These are phyloP conservation scores for Cheilosia pagana DNA, from an alignment of 2,888 invertebrate genomes.

Conservation along the genomic window DNA sequence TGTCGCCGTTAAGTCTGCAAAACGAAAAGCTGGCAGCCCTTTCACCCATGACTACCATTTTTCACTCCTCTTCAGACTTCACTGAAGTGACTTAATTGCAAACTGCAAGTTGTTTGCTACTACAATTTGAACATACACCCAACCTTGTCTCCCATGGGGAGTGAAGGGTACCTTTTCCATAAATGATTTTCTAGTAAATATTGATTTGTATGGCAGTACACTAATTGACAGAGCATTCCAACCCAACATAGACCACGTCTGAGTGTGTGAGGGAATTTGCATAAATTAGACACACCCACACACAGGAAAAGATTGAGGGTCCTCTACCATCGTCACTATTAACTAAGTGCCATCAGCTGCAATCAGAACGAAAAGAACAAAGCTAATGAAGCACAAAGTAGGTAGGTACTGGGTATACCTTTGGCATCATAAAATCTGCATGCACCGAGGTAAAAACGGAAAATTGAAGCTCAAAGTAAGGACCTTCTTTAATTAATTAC, in stretches of 20 bases:
- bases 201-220: constrained; percentile 33
- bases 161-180: constrained; percentile 22
- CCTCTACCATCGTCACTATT: background rate
- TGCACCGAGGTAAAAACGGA: constrained; percentile 29
- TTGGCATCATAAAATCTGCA: constrained; percentile 1
- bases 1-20: background rate
- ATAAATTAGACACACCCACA: constrained; percentile 20
- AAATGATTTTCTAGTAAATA: constrained; percentile 55
- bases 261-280: constrained; percentile 30
- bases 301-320: background rate
- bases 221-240: constrained; percentile 53
- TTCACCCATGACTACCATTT: constrained; percentile 3
- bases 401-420: background rate
- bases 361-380: constrained; percentile 36
- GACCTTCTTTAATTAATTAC: constrained; percentile 60
- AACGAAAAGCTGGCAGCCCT: constrained; percentile 32
- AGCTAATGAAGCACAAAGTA: constrained; percentile 59
- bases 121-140: background rate
- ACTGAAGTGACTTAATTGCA: constrained; percentile 58
- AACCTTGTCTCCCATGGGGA: background rate
- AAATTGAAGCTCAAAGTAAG: constrained; percentile 59
- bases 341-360: constrained; percentile 58
- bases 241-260: background rate
- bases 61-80: background rate
- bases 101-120: constrained; percentile 50